Base-by-base conservation (phyloP, 2,888 invertebrate species). In the Torymus texanus region DNA sequence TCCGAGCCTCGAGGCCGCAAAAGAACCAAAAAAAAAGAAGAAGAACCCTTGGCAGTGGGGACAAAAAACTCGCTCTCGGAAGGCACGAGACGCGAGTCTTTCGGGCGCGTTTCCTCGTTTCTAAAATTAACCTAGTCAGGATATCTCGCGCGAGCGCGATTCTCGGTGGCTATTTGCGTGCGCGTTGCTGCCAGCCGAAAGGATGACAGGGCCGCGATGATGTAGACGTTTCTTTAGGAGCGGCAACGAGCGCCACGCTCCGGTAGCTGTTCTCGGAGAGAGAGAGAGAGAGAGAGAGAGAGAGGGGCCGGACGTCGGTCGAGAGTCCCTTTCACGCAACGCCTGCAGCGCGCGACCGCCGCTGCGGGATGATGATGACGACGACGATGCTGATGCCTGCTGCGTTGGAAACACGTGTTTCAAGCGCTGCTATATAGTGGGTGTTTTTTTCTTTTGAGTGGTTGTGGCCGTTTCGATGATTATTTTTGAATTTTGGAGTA, bases 41-140 rank as follows among this genome's bases (percentile, higher is more conserved):
- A 18, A 59, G 12, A 59, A 41, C 21, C 50, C 65, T 21, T 21
- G 18, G 59, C 13, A 11, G 41, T 41, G n/a, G 62, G 18, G 58
- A 53, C 3, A 21, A 62, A n/a, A 59, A 11, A 53, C 13, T 75
- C 50, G 2, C 67, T 61, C 24, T 65, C 18, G 2, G 61, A 18
- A 21, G 21, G 2, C 21, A n/a, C 16, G 53, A 11, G 41, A 21
- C 53, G 58, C 61, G 56, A 50, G 29, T 75, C 62, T 73, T 72
- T 76, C 67, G 68, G 58, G 70, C 83, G 79, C 79, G 83, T 85
- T 87, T 88, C 87, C 87, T 87, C 85, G 84, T 81, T 87, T 87
- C 87, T 86, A 88, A 86, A 83, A 84, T 86, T 87, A 87, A 85
- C 59, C 59, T 51, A 14, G 41, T 58, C 12, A 85, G 84, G 85